Evolutionary conservation across 1,140 invertebrate species (phyloP), one percentile per base, ranked within the genome.

Genomic region (Elysia chlorotica): DNA sequence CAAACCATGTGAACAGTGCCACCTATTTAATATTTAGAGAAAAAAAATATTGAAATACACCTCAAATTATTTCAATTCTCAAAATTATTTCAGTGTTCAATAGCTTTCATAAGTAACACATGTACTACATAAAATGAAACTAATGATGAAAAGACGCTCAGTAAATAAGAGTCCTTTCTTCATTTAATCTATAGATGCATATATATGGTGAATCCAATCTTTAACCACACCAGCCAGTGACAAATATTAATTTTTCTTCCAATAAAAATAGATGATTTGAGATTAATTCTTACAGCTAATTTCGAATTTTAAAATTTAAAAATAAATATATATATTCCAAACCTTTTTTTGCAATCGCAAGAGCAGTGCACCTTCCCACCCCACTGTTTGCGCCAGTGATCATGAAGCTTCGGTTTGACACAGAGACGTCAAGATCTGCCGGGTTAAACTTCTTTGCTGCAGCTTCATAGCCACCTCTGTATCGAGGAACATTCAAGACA

Each of bases 1-100:
- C 89, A 90, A 2, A 90, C 87, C 80, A 90, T 82, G 54, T 90
- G 89, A 6, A 90, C 83, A 23, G 79, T 87, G 0, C 87, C 89
- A 25, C 89, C 88, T 83, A 76, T 38, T 69, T 77, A 80, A 61
- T 35, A 67, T n/a, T n/a, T n/a, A n/a, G n/a, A n/a, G n/a, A n/a
- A n/a, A 36, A 59, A 59, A n/a, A 48, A 48, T n/a, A 48, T 48
- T 14, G 10, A 48, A 48, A 14, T 10, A 48, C 41, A 14, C 10
- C 10, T 14, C n/a, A n/a, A 14, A 14, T 10, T 48, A 48, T 10
- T 14, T 48, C 41, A 14, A 48, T 48, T 10, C 10, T 10, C 10
- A 48, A n/a, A 48, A n/a, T 10, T 48, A 14, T 48, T 10, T 48
- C 41, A 48, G n/a, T 10, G 10, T 48, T 48, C 10, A 10, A 48